Conservation (phyloP, 1,140 invertebrate species). For the Calephelis nemesis region DNA sequence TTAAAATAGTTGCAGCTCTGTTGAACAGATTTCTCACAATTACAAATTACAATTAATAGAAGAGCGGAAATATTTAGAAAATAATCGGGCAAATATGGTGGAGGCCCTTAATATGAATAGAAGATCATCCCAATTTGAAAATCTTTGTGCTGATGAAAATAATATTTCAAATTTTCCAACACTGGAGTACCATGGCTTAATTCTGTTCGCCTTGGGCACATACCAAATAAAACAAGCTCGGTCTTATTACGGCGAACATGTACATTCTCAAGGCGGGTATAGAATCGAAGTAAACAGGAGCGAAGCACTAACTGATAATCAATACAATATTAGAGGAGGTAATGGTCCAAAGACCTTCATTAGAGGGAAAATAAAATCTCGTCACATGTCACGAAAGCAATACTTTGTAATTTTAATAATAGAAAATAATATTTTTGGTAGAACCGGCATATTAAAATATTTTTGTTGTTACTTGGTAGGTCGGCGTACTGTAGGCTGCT, state of each 20-base stretch:
- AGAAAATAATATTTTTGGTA: conserved; percentile 23
- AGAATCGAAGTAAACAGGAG: conserved; percentile 27
- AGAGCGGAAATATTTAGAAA: not conserved
- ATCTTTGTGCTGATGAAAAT: conserved; percentile 15
- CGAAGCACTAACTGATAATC: conserved; percentile 13
- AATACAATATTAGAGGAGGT: conserved; percentile 30
- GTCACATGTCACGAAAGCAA: conserved; percentile 28
- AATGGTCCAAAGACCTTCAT: conserved; percentile 16
- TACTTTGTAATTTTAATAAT: conserved; percentile 30
- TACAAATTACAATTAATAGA: not conserved
- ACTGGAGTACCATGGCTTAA: conserved; percentile 22
- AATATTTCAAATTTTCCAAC: conserved; percentile 19
- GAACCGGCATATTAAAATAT: not conserved
- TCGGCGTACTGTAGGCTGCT: conserved; percentile 24
- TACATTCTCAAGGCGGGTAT: conserved; percentile 29
- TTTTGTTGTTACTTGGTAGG: not conserved
- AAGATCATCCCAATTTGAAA: conserved; percentile 12
- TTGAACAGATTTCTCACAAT: conserved; percentile 17
- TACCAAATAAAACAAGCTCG: conserved; percentile 30
- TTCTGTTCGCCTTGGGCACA: conserved; percentile 23
- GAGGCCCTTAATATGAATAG: conserved; percentile 21
- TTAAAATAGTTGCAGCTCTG: conserved; percentile 1
- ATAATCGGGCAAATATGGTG: conserved; percentile 15
- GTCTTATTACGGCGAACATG: conserved; percentile 34
- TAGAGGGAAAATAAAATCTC: conserved; percentile 31